These are phyloP conservation scores for Melanotaenia pygmaea DNA, from an alignment of 2,797 vertebrate species.

Conservation along the genomic window DNA sequence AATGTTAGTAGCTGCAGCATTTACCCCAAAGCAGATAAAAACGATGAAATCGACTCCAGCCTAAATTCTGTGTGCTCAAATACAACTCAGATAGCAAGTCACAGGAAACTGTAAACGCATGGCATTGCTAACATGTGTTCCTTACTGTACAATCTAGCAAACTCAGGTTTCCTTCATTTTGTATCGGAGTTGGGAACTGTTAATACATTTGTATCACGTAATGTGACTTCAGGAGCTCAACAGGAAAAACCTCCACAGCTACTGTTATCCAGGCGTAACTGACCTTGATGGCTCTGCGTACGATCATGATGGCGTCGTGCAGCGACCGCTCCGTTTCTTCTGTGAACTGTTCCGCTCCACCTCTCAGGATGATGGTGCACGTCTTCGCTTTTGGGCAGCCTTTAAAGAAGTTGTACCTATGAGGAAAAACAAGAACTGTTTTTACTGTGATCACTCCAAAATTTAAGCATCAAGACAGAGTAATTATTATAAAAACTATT, in stretches of 20 bases:
- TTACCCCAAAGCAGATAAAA: not conserved
- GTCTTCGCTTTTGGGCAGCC: conserved; percentile 96
- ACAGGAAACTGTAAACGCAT: too few relatives aligned
- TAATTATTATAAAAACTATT: not conserved
- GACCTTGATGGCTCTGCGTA: conserved; percentile 97
- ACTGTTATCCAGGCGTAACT: not conserved
- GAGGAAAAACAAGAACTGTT: not conserved
- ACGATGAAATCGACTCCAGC: not conserved
- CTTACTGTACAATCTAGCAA: too few relatives aligned
- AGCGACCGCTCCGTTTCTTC: conserved; percentile 97
- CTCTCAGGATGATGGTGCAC: conserved; percentile 95
- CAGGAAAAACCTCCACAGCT: not conserved
- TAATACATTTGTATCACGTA: not conserved
- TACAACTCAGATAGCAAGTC: not conserved
- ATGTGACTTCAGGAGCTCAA: not conserved
- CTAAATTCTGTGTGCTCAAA: not conserved
- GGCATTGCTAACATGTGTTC: too few relatives aligned
- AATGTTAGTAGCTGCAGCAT: not conserved
- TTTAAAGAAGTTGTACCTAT: conserved; percentile 95
- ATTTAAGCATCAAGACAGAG: not conserved
- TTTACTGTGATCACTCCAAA: not conserved
- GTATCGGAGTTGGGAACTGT: not conserved
- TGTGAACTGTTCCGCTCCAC: conserved; percentile 97
- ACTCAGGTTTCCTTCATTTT: too few relatives aligned
- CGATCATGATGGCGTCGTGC: conserved; percentile 99